Evolutionary conservation across 2,797 vertebrate species (phyloP), one percentile per base, ranked within the genome.

Genomic region (Muraenolepis orangiensis): DNA sequence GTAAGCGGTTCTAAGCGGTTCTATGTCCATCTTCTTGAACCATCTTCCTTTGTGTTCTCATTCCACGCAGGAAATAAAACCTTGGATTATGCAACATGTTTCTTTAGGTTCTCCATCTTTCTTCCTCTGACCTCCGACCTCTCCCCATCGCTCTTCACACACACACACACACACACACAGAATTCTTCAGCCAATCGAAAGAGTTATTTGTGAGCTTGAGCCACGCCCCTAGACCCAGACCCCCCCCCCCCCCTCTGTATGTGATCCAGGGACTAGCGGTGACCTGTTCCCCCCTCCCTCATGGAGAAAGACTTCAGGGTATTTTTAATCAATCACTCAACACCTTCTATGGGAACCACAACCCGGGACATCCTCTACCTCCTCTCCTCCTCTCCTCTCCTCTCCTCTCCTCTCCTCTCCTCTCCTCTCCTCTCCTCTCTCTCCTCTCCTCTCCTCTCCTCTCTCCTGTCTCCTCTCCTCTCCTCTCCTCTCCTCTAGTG

Each of bases 1-100:
- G 87, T 84, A 87, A 73, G 89, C 96, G 95, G 96, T 96, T 99
- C 94, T 97, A 97, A 97, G 96, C 97, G 96, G 95, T 95, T 94
- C 95, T 95, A 95, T 91, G 87, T 94, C 93, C 93, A 92, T 92
- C 90, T 94, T 94, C n/a, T n/a, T n/a, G n/a, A n/a, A n/a, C n/a
- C n/a, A n/a, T n/a, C n/a, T n/a, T 85, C 2, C 84, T 93, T 94
- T 93, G 89, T 92, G 88, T 95, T 96, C 94, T 90, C 92, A 93
- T 94, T 91, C 93, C 94, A 95, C 92, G 93, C 90, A 92, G 94
- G 94, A 93, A 94, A 94, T 94, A 94, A 94, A 94, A 90, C 88
- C 92, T 93, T 94, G 93, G 92, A 93, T 94, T 91, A 93, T 93
- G 92, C 92, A 94, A 93, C 94, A 94, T 91, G 93, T 85, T 93